Evolutionary conservation across 2,797 vertebrate genomes (phyloP).

Genomic region (Salmo trutta): DNA sequence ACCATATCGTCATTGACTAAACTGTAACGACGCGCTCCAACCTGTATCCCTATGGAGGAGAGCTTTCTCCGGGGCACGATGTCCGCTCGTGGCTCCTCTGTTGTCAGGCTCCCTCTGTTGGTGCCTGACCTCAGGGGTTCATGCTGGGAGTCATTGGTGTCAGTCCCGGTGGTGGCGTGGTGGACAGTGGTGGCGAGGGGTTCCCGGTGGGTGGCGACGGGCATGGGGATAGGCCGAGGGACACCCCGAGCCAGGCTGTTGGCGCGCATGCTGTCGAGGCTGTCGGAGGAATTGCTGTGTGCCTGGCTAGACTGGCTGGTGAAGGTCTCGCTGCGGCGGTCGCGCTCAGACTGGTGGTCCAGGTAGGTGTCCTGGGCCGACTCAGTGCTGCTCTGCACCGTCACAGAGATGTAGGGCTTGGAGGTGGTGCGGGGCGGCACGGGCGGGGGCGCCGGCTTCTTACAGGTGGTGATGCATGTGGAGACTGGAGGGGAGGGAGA

Average conservation of each 20-base stretch:
- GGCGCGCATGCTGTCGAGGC: constrained; percentile 91
- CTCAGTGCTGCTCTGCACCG: constrained; percentile 98
- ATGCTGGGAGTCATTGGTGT: constrained; percentile 81
- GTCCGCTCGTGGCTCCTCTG: constrained; percentile 82
- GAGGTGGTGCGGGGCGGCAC: constrained; percentile 96
- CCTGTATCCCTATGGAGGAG: constrained; percentile 98
- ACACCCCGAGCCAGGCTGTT: constrained; percentile 87
- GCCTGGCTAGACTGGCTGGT: constrained; percentile 92
- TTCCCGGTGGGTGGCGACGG: constrained; percentile 73
- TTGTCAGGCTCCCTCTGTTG: constrained; percentile 78
- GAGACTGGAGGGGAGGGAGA: constrained; percentile 77
- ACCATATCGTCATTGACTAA: neutral
- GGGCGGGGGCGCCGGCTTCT: constrained; percentile 91
- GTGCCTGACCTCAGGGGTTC: constrained; percentile 79
- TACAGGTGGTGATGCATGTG: constrained; percentile 96
- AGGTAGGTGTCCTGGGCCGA: constrained; percentile 97
- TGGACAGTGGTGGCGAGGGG: constrained; percentile 59
- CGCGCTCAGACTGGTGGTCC: constrained; percentile 81
- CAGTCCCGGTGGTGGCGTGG: constrained; percentile 75
- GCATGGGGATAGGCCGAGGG: constrained; percentile 74
- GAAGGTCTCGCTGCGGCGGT: constrained; percentile 89
- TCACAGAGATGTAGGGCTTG: constrained; percentile 98
- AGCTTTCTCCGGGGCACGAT: constrained; percentile 89
- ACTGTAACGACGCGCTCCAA: constrained; percentile 53
- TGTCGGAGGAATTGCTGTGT: constrained; percentile 97